Evolutionary conservation across 1,140 invertebrate species (phyloP), one percentile per base, ranked within the genome.

Genomic region (Plectus sambesii): DNA sequence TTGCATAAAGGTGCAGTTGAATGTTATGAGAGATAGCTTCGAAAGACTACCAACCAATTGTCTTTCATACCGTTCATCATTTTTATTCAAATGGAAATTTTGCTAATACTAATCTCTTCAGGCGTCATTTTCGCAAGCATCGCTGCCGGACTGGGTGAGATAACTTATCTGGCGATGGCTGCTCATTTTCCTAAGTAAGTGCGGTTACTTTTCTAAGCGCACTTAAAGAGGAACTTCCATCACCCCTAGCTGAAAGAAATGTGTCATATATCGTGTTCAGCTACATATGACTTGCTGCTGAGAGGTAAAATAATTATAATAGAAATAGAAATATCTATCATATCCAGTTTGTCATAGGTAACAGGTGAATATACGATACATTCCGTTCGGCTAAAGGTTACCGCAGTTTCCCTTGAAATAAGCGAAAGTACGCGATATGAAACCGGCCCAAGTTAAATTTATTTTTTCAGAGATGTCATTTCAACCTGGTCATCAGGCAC

Each of bases 401-500:
- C n/a, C n/a, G n/a, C n/a, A n/a, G n/a, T n/a, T n/a, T n/a, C n/a
- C n/a, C n/a, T n/a, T n/a, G n/a, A n/a, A n/a, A n/a, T n/a, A n/a
- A n/a, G n/a, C n/a, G n/a, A n/a, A n/a, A n/a, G n/a, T n/a, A n/a
- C n/a, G n/a, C n/a, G n/a, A n/a, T n/a, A n/a, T n/a, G n/a, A n/a
- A n/a, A n/a, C n/a, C n/a, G n/a, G n/a, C n/a, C n/a, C n/a, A n/a
- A 30, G 12, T 50, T 19, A 5, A 45, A 8, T 20, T 25, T 33
- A 9, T n/a, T 19, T 24, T 45, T 61, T 47, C 42, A 66, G 62
- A 40, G 46, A 55, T 33, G 51, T 51, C 12, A 56, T 66, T n/a
- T 63, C 60, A 22, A 38, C 51, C 5, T 66, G 63, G 63, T 61
- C 56, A 8, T 64, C 61, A 8, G 66, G 63, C 3, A 69, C 66